phyloP scores from a whole-genome alignment of 2,113 vertebrate genomes.

The Ameiurus melas region DNA sequence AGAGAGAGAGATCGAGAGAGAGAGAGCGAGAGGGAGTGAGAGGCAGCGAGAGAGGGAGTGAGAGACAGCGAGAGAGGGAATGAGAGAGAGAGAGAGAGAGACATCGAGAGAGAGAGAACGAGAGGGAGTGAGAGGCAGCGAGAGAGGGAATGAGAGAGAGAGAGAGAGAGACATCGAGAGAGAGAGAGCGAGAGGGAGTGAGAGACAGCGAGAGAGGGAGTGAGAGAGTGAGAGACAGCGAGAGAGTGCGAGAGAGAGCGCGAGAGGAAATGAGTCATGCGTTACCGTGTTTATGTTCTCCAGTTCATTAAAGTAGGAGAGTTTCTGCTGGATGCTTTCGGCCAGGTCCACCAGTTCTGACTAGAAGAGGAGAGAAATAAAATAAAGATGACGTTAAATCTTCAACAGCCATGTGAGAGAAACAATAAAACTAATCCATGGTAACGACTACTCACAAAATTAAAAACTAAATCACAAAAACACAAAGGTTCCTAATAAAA shows the following conservation, averaged over 20 bases:
- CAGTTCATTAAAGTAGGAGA: slow-evolving; percentile 97
- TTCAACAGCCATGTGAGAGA: not conserved
- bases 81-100: not conserved
- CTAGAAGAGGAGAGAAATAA: slow-evolving; percentile 65
- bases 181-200: too few relatives aligned
- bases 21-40: too few relatives aligned
- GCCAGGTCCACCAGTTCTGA: slow-evolving; percentile 92
- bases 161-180: too few relatives aligned
- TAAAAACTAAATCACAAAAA: not conserved
- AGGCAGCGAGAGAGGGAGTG: too few relatives aligned
- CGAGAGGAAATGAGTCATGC: not conserved
- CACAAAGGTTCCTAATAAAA: too few relatives aligned
- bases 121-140: not conserved
- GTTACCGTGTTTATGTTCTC: slow-evolving; percentile 93
- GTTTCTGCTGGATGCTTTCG: slow-evolving; percentile 96
- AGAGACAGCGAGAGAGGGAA: too few relatives aligned
- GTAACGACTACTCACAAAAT: not conserved
- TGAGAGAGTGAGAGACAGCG: too few relatives aligned
- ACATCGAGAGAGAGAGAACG: too few relatives aligned
- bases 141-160: not conserved
- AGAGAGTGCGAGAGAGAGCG: too few relatives aligned
- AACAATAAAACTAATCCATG: not conserved
- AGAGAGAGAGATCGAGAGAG: too few relatives aligned
- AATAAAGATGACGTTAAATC: not conserved
- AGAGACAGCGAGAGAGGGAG: not conserved